These are phyloP conservation scores for Phalera bucephala DNA, from an alignment of 2,888 invertebrate genomes.

Conservation along the genomic window DNA sequence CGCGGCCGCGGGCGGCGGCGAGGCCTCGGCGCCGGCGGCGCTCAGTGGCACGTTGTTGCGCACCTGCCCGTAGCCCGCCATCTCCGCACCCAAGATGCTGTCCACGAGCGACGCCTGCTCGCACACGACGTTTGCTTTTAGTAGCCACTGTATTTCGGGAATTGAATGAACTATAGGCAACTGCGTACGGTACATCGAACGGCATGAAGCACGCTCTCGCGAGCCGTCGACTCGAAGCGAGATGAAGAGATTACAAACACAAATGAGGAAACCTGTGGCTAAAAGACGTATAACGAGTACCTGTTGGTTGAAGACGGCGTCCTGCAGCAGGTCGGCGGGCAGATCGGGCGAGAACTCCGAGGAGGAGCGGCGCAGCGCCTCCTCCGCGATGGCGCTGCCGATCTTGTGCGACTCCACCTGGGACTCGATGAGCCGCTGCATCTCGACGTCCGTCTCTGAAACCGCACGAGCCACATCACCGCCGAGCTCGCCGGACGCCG, in stretches of 20 bases:
- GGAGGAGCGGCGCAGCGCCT: conserved; percentile 79
- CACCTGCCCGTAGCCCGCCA: conserved; percentile 36
- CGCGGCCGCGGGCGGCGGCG: conserved; percentile 41
- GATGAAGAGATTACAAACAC: too few species aligned
- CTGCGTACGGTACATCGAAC: too few species aligned
- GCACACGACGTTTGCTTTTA: conserved; percentile 23
- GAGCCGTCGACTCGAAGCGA: too few species aligned
- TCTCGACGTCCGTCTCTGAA: conserved; percentile 83
- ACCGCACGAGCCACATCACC: conserved; percentile 17
- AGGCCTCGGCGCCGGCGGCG: conserved; percentile 40
- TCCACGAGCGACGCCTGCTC: conserved; percentile 52
- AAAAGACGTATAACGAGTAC: too few species aligned
- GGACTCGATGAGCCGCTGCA: conserved; percentile 88
- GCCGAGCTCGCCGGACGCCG: conserved; percentile 3
- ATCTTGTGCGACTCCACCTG: conserved; percentile 93
- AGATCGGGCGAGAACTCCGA: conserved; percentile 51
- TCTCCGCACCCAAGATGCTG: conserved; percentile 39
- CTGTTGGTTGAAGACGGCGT: conserved; percentile 54
- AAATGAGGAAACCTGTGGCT: too few species aligned
- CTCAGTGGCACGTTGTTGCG: conserved; percentile 65
- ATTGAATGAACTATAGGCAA: conserved; percentile 2
- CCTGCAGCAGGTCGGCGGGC: conserved; percentile 53
- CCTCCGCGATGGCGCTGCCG: conserved; percentile 92
- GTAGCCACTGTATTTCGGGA: conserved; percentile 23
- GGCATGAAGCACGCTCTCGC: too few species aligned